Evolutionary conservation across 2,797 vertebrate species (phyloP), one percentile per base, ranked within the genome.

Genomic region (Thamnophis elegans): DNA sequence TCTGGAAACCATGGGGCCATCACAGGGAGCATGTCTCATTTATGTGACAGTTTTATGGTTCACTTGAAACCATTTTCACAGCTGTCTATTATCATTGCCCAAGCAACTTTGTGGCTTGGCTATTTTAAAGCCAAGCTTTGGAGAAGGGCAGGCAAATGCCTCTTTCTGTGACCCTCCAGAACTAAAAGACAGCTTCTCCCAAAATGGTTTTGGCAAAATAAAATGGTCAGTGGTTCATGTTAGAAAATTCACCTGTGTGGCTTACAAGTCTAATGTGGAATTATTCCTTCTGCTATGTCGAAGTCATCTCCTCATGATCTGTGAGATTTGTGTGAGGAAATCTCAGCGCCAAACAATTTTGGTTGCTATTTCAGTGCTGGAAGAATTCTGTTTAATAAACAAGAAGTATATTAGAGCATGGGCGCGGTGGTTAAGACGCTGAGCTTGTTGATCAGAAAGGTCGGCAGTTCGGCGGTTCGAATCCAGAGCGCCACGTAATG

Each of bases 41-140:
- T 96, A 26, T 97, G 95, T 97, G 97, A 97, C 97, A 97, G 96
- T 93, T 97, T 97, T 96, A 96, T 96, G 96, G 95, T 97, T 97
- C 96, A 95, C 93, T 53, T 97, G 96, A 93, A 97, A 95, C 95
- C 94, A 97, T 97, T 97, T 96, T 91, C 96, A 96, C 73, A 96
- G 54, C 96, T 95, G 95, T 97, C 97, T 73, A 91, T 97, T 96
- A 97, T 28, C 89, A 90, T 93, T 93, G 92, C 95, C 93, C 95
- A 94, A 0, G 2, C 86, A 94, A 95, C 93, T 96, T 94, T 94
- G 28, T 89, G 93, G 87, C 87, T 89, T 93, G 96, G 95, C 96
- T 97, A 95, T 97, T 97, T 97, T 94, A 92, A 94, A 96, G 51
- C 13, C 85, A 85, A 87, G 22, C 88, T 93, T 18, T 18, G 55